Evolutionary conservation across 2,888 invertebrate species (phyloP), one percentile per base, ranked within the genome.

Genomic region (Elysia crispata): DNA sequence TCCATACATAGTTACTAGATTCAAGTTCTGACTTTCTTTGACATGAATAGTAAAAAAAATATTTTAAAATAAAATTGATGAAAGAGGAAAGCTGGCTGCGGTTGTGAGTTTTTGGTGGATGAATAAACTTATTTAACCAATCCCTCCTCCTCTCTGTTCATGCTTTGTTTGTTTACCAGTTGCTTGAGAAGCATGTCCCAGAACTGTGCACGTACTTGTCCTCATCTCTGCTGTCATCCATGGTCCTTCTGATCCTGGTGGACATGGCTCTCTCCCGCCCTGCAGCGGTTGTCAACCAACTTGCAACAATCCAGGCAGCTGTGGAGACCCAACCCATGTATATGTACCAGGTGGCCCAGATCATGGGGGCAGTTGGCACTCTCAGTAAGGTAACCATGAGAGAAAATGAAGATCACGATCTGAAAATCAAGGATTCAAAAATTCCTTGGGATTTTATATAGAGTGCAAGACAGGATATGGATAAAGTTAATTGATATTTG

Each of bases 131-230:
- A n/a, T n/a, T n/a, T n/a, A n/a, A n/a, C 31, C 23, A n/a, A 18
- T 18, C 30, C 30, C 31, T 18, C 30, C 57, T 15, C 54, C 28
- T 57, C 20, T 33, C 28, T 15, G 23, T 25, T 25, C 18, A 33
- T 31, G 18, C 49, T 13, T 25, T 74, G 3, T 30, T 18, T 54
- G 28, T 80, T 66, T 90, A 90, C 54, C 90, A 95, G 95, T 93
- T 97, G 3, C 92, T 98, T 85, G 95, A 96, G 92, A 95, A 95
- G 0, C 96, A 96, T 89, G 94, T 98, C 69, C 95, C 96, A 0
- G 96, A 96, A 91, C 93, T 98, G 81, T 95, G 96, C 89, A 95
- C 95, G 67, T 96, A 96, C 89, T 93, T 97, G 77, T 93, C 93
- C 86, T 91, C 93, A 86, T 93, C 94, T 28, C 93, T 94, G 79